phyloP scores from a whole-genome alignment of 2,113 vertebrate species.

The Plectropomus leopardus region DNA sequence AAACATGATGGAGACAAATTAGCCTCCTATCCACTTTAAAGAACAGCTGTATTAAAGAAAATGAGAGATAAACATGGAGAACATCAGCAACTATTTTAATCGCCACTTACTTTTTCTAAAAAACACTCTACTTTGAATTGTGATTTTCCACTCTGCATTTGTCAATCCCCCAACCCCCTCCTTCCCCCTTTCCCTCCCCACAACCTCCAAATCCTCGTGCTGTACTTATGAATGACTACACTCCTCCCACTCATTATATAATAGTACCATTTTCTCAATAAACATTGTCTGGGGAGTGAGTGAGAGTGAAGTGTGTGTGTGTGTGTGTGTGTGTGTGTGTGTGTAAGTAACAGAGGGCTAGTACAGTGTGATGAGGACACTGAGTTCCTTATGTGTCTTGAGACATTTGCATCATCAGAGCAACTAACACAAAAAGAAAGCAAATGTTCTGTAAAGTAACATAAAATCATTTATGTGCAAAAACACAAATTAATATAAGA shows the following conservation, averaged over 20 bases:
- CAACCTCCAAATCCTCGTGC: constrained; percentile 28
- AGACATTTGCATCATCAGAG: constrained; percentile 8
- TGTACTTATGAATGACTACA: constrained; percentile 66
- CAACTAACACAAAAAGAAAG: neutral
- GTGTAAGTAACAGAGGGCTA: neutral
- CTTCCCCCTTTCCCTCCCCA: neutral
- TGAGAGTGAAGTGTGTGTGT: constrained; percentile 27
- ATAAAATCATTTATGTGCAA: neutral
- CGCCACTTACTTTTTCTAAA: neutral
- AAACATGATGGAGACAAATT: no score
- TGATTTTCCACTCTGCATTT: constrained; percentile 20
- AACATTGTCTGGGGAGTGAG: constrained; percentile 34
- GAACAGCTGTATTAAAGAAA: no score
- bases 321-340: neutral
- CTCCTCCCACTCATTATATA: constrained; percentile 64
- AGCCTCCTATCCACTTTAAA: no score
- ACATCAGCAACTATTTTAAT: neutral
- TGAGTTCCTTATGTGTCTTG: constrained; percentile 13
- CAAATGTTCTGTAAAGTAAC: neutral
- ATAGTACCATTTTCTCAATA: constrained; percentile 66
- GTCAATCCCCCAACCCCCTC: neutral
- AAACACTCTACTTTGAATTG: constrained; percentile 7
- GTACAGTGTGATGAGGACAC: constrained; percentile 18
- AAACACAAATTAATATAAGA: no score
- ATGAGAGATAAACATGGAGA: neutral